phyloP scores from a whole-genome alignment of 2,888 invertebrate species.

The Lamellibrachia satsuma region DNA sequence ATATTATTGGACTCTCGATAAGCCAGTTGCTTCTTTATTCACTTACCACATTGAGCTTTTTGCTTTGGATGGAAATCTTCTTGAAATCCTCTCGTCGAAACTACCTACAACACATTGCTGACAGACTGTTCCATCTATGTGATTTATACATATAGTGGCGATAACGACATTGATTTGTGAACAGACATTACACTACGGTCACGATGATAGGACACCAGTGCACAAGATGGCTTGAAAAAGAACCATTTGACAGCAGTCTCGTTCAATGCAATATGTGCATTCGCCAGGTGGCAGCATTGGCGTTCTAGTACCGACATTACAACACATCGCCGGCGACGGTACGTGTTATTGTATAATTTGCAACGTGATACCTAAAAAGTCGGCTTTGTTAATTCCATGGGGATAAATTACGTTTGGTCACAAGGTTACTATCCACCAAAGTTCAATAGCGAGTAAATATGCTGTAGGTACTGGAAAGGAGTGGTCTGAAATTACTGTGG shows the following conservation, averaged over 20 bases:
- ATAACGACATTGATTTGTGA: neutral
- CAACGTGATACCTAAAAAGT: neutral
- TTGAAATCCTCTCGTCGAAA: too few species aligned
- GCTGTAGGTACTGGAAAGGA: too few species aligned
- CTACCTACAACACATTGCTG: neutral
- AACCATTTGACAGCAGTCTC: neutral
- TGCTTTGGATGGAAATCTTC: neutral
- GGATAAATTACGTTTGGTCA: too few species aligned
- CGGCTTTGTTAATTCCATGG: neutral
- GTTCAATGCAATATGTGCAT: neutral
- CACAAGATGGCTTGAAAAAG: neutral
- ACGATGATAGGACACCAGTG: neutral
- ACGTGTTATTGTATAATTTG: neutral
- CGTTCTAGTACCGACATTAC: neutral
- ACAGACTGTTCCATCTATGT: neutral
- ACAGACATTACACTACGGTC: neutral
- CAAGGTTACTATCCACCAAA: too few species aligned
- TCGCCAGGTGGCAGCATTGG: slow-evolving; percentile 6
- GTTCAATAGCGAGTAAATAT: too few species aligned
- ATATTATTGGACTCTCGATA: neutral
- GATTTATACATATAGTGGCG: neutral
- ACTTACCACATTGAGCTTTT: neutral
- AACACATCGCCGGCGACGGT: neutral
- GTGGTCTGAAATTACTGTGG: too few species aligned
- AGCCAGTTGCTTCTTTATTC: neutral